Conservation (phyloP, 2,797 vertebrate genomes). For the Acanthurus lineatus region DNA sequence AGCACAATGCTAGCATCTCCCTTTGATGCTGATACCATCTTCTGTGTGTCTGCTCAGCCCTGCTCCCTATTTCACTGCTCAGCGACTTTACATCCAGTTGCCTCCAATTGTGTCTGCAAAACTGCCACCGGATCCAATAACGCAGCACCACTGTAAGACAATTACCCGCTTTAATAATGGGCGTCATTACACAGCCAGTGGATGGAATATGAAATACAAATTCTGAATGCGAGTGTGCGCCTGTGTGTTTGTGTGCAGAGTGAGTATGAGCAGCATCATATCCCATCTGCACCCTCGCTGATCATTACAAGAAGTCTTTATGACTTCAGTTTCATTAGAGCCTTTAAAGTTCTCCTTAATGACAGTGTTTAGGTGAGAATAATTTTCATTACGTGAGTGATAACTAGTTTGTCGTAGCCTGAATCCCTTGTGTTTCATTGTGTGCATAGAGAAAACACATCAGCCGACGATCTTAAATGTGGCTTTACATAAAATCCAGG, state of each 20-base stretch:
- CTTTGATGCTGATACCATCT: slow-evolving; percentile 84
- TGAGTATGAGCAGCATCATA: slow-evolving; percentile 52
- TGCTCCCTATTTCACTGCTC: slow-evolving; percentile 82
- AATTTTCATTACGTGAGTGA: slow-evolving; percentile 54
- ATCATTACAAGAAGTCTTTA: slow-evolving; percentile 71
- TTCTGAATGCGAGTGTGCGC: slow-evolving; percentile 47
- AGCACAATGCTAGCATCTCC: slow-evolving; percentile 73
- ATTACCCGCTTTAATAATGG: slow-evolving; percentile 84
- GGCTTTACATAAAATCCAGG: slow-evolving; percentile 49
- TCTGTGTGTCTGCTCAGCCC: slow-evolving; percentile 72
- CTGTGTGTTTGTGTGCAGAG: slow-evolving; percentile 40
- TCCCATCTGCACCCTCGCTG: slow-evolving; percentile 71
- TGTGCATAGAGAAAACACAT: slow-evolving; percentile 48
- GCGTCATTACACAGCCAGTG: slow-evolving; percentile 78
- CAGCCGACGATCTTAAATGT: slow-evolving; percentile 26
- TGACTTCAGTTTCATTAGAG: slow-evolving; percentile 74
- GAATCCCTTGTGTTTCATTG: slow-evolving; percentile 52
- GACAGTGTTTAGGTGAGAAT: slow-evolving; percentile 63
- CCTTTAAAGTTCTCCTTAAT: slow-evolving; percentile 66
- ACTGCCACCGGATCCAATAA: slow-evolving; percentile 81
- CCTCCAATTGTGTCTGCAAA: slow-evolving; percentile 73
- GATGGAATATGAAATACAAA: slow-evolving; percentile 80
- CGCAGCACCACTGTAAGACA: slow-evolving; percentile 77
- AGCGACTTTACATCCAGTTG: slow-evolving; percentile 83
- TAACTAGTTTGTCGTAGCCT: slow-evolving; percentile 51